These are phyloP conservation scores for Babylonia areolata DNA, from an alignment of 1,140 invertebrate genomes.

Conservation along the genomic window DNA sequence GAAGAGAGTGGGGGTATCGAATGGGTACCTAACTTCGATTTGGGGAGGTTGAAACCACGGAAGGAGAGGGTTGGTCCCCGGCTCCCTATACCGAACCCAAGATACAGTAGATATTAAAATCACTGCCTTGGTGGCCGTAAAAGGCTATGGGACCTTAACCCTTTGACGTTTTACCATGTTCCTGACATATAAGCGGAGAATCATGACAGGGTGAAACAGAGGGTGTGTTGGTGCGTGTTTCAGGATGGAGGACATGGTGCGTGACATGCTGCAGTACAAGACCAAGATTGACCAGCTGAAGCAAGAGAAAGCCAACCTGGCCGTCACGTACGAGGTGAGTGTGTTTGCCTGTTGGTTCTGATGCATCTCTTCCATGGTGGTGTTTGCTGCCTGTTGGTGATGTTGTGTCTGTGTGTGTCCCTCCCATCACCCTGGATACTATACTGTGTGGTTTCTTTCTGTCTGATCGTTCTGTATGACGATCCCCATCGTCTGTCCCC, in stretches of 20 bases:
- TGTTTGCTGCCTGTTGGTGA: not conserved
- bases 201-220: too few species aligned
- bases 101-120: too few species aligned
- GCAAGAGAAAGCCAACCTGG: constrained; percentile 85
- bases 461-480: not conserved
- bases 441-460: not conserved
- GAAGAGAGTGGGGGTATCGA: too few species aligned
- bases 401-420: not conserved
- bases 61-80: too few species aligned
- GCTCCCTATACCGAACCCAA: too few species aligned
- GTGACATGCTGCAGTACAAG: constrained; percentile 81
- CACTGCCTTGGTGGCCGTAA: too few species aligned
- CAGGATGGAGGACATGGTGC: constrained; percentile 74
- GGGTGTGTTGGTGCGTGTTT: constrained; percentile 26
- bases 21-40: too few species aligned
- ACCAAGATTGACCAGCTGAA: constrained; percentile 86
- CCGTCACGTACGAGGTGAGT: constrained; percentile 83
- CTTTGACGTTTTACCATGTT: too few species aligned
- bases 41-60: too few species aligned
- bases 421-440: too few species aligned
- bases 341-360: not conserved
- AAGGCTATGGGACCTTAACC: too few species aligned
- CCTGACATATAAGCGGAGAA: too few species aligned
- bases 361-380: not conserved
- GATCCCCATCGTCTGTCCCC: not conserved